Evolutionary conservation across 2,113 vertebrate species (phyloP).

Genomic region (Ctenomys sociabilis): DNA sequence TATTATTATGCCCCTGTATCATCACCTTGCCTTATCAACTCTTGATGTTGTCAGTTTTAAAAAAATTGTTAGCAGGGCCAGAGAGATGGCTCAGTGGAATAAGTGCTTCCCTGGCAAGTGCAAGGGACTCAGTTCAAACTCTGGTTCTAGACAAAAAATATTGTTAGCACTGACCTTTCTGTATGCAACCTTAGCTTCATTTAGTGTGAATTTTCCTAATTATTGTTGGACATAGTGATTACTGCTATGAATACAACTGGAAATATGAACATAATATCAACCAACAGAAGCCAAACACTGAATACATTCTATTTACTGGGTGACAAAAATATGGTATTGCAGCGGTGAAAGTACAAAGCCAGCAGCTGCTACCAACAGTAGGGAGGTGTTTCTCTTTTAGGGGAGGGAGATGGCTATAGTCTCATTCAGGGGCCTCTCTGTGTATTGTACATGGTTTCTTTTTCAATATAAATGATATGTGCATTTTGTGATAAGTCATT

Average conservation of each 20-base stretch:
- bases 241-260: neutral
- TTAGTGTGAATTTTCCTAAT: neutral
- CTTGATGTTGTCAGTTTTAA: neutral
- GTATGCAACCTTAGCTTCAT: neutral
- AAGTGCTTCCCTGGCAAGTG: too few relatives aligned
- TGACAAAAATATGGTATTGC: neutral
- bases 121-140: too few relatives aligned
- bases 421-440: accelerated
- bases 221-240: neutral
- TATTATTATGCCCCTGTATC: neutral
- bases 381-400: accelerated
- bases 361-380: neutral
- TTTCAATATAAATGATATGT: neutral
- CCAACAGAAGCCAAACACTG: neutral
- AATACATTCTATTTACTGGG: neutral
- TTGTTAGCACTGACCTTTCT: neutral
- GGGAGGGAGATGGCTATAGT: accelerated
- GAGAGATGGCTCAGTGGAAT: too few relatives aligned
- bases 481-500: neutral
- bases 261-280: neutral
- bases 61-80: too few relatives aligned
- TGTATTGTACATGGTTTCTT: neutral
- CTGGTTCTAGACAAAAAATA: too few relatives aligned
- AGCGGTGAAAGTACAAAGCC: neutral
- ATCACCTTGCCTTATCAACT: neutral